phyloP scores from a whole-genome alignment of 1,140 invertebrate genomes.

The Condylostylus longicornis region DNA sequence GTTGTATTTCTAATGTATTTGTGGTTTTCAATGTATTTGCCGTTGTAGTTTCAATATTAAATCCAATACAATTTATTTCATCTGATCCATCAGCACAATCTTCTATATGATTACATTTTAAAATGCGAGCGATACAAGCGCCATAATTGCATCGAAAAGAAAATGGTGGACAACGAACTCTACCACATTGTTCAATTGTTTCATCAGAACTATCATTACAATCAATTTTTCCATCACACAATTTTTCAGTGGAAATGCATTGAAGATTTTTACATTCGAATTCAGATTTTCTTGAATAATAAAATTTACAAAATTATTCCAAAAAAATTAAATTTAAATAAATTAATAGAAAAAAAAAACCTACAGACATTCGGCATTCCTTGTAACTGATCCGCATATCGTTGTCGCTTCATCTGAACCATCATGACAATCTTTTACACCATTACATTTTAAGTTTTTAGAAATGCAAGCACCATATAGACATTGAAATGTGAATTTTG shows the following conservation, averaged over 20 bases:
- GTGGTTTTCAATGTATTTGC: neutral
- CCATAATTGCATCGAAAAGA: slow-evolving; percentile 44
- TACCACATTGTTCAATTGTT: slow-evolving; percentile 33
- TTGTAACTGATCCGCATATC: slow-evolving; percentile 12
- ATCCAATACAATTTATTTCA: slow-evolving; percentile 28
- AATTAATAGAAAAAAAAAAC: slow-evolving; percentile 2
- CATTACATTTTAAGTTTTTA: slow-evolving; percentile 41
- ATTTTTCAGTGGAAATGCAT: slow-evolving; percentile 21
- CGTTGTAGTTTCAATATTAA: neutral
- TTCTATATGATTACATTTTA: slow-evolving; percentile 38
- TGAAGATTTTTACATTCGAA: slow-evolving; percentile 28
- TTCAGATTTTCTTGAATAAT: slow-evolving; percentile 2
- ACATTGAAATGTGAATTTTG: slow-evolving; percentile 38
- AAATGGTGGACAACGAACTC: slow-evolving; percentile 30
- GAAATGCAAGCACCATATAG: slow-evolving; percentile 44
- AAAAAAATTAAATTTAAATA: neutral
- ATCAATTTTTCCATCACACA: slow-evolving; percentile 40
- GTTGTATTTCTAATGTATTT: neutral
- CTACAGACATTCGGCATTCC: slow-evolving; percentile 16
- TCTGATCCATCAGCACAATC: slow-evolving; percentile 58
- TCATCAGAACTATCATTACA: slow-evolving; percentile 46
- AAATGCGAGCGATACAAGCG: slow-evolving; percentile 38
- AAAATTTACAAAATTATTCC: neutral
- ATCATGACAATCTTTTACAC: slow-evolving; percentile 45
- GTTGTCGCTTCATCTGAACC: slow-evolving; percentile 48